Base-by-base conservation (phyloP, 92 coral and sea anemone genomes). In the Epizoanthus ramosus region DNA sequence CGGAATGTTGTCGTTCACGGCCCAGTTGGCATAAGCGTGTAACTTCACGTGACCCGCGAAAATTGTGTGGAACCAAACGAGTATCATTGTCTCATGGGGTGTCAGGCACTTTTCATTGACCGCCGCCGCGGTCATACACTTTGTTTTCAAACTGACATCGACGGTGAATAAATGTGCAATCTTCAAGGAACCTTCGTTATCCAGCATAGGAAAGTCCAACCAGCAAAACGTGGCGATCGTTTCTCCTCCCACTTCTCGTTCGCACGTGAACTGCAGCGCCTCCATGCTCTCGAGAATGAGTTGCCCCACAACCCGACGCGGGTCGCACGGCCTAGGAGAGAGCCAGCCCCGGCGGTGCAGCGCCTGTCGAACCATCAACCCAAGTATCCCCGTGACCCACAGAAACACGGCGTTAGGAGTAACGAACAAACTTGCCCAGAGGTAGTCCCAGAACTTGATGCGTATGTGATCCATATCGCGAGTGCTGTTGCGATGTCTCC, bases 201-300 rank as follows among this genome's bases (percentile, higher is more conserved):
- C 33, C 8, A 66, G 10, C 16, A 66, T 66, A 3, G 71, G 71
- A 66, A 66, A 66, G 19, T 66, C 71, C 71, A 41, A n/a, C 71
- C 71, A 66, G 47, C 71, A 66, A 33, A 66, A 66, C 47, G 71
- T 66, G 17, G 71, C 71, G 39, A 66, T 33, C 45, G 1, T 66
- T 37, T 66, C 71, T 17, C 71, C 71, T 33, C 4, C 71, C 18
- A 28, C 71, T 24, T 66, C 71, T 24, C 71, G 47, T 41, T 66
- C 71, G 19, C 71, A 33, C 0, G 71, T 66, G 8, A 33, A 66
- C 18, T 66, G 71, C 41, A 25, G 33, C 22, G 16, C 71, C 71
- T 66, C 72, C 72, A 67, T 67, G 47, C 72, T 67, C 72, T 67
- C 72, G 21, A 67, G 72, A 67, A 67, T 33, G 50, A 67, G 50